A percentile compares a stretch with the other conserved stretches of the same genome.
phyloP scores from a whole-genome alignment of 1,140 invertebrate genomes.

The Drosophila murphyi region DNA sequence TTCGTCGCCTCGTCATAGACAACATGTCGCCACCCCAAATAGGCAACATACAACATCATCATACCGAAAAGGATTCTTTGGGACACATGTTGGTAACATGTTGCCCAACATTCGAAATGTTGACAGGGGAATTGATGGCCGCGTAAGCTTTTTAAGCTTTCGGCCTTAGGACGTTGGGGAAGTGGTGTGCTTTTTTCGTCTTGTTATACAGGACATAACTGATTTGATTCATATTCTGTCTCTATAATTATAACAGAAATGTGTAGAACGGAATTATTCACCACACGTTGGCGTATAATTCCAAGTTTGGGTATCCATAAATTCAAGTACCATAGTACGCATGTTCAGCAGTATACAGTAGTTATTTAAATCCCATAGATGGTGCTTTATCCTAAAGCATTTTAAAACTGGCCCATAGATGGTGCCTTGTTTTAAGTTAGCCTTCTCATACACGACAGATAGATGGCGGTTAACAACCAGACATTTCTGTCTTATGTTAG shows the following conservation, averaged over 20 bases:
- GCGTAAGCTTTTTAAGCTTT: background rate
- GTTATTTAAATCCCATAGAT: no score
- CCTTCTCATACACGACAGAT: background rate
- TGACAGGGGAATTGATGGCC: slow-evolving; percentile 22
- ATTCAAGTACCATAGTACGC: background rate
- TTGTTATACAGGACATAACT: slow-evolving; percentile 15
- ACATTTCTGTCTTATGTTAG: no score
- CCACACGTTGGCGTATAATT: slow-evolving; percentile 15
- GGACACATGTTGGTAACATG: slow-evolving; percentile 17
- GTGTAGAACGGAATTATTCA: background rate
- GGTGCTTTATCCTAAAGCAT: no score
- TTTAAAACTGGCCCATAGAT: no score
- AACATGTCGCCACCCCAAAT: slow-evolving; percentile 8
- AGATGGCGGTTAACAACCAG: background rate
- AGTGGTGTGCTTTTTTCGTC: background rate
- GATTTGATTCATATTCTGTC: background rate
- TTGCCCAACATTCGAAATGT: slow-evolving; percentile 32
- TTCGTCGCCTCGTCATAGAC: slow-evolving; percentile 16
- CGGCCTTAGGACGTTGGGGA: background rate
- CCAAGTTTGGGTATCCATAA: slow-evolving; percentile 40
- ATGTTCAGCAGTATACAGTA: no score
- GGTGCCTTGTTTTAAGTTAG: no score
- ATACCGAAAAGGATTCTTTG: background rate
- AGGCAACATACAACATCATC: background rate
- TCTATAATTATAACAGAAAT: background rate